These are phyloP conservation scores for Turnix velox DNA, from an alignment of 2,113 vertebrate genomes.

Conservation along the genomic window DNA sequence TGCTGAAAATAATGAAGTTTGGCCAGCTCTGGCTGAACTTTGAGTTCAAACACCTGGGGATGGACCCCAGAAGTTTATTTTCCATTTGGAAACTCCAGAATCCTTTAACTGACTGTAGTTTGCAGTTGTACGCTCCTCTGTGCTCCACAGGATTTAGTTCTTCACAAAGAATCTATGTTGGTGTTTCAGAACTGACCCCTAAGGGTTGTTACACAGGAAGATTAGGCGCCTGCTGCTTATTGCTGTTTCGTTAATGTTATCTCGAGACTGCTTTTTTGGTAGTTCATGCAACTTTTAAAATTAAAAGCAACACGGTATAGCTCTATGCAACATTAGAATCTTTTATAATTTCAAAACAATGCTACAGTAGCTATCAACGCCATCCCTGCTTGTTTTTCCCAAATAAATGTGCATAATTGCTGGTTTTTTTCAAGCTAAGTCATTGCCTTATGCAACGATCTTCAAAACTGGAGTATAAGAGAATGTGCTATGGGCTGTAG, in stretches of 20 bases:
- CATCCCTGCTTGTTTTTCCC: not conserved
- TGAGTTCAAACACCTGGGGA: not conserved
- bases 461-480: not conserved
- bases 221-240: not conserved
- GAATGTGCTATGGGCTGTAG: not conserved
- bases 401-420: fast-evolving
- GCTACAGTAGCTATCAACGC: not conserved
- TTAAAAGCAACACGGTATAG: not conserved
- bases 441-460: not conserved
- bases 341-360: not conserved
- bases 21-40: not conserved
- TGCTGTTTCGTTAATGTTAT: not conserved
- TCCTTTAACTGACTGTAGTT: not conserved
- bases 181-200: not conserved
- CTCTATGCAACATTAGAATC: not conserved
- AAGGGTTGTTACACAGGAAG: not conserved
- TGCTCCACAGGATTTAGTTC: not conserved
- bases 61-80: not conserved
- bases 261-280: not conserved
- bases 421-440: not conserved
- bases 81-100: not conserved
- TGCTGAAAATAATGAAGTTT: not conserved
- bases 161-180: not conserved
- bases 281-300: not conserved
- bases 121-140: not conserved